phyloP scores from a whole-genome alignment of 1,140 invertebrate genomes.

The Papilio xuthus region DNA sequence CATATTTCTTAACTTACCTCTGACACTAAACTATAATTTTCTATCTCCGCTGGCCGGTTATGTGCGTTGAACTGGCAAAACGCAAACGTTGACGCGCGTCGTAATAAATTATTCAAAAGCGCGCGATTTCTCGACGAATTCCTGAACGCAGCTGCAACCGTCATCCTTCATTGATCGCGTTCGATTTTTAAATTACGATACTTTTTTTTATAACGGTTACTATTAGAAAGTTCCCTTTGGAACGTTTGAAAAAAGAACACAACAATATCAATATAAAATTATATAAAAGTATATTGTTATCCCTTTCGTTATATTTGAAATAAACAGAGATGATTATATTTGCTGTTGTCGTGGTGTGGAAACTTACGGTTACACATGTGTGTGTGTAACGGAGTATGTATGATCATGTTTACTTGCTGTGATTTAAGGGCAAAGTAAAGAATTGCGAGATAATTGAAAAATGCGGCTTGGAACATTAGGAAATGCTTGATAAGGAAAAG shows the following conservation, averaged over 20 bases:
- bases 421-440: not conserved
- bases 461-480: not conserved
- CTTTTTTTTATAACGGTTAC: conserved; percentile 46
- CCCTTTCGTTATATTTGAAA: no score
- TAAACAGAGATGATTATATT: no score
- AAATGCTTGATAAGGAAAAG: conserved; percentile 10
- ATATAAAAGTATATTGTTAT: no score
- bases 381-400: not conserved
- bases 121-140: conserved; percentile 74
- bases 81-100: conserved; percentile 56
- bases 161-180: conserved; percentile 67
- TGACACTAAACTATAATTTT: conserved; percentile 29
- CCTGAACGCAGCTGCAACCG: conserved; percentile 72
- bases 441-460: conserved; percentile 2
- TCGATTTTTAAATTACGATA: conserved; percentile 62
- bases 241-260: not conserved
- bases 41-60: conserved; percentile 12
- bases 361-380: not conserved
- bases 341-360: not conserved
- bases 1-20: not conserved
- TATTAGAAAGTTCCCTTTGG: conserved; percentile 42
- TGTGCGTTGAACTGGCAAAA: conserved; percentile 44
- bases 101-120: conserved; percentile 71
- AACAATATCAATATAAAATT: no score
- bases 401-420: not conserved